Evolutionary conservation across 1,140 invertebrate species (phyloP), one percentile per base, ranked within the genome.

Genomic region (Drosophila virilis): DNA sequence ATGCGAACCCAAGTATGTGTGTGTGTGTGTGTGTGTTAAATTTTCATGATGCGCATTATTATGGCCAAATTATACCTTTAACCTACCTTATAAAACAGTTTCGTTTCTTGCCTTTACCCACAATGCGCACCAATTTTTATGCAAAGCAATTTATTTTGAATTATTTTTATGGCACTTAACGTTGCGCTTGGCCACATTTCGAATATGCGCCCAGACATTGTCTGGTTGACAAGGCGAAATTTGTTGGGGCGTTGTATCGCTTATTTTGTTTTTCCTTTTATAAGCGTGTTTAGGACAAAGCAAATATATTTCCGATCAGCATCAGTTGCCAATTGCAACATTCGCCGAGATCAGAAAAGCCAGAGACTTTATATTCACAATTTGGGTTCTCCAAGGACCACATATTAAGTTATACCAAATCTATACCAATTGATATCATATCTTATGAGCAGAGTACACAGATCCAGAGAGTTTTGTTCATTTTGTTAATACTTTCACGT

Each of bases 71-170:
- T 91, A 91, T 89, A 74, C 77, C 57, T 57, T 42, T 43, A 28
- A 57, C 54, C 17, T 43, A 89, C 84, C 89, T 91, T 89, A 85
- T 83, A 74, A 77, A 91, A 82, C 74, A 77, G 76, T 90, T 85
- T 68, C 74, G 59, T n/a, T 62, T 75, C 66, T 60, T 52, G 59
- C 58, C 40, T 71, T 48, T 45, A 37, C 67, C 59, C 60, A 74
- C 22, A 52, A 70, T 58, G 15, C 32, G 10, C 38, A 50, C 62
- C 79, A 85, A 89, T 91, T 91, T 91, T 91, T 91, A 91, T 91
- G 89, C 72, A 89, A 78, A 90, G 89, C 89, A 91, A 91, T 91
- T 91, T 91, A 91, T 91, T 91, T 91, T 91, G 79, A 91, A 90
- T 91, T 91, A 91, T 91, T 91, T 91, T 91, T 91, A 91, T 91